These are phyloP conservation scores for Leuciscus waleckii DNA, from an alignment of 2,797 vertebrate genomes.

Conservation along the genomic window DNA sequence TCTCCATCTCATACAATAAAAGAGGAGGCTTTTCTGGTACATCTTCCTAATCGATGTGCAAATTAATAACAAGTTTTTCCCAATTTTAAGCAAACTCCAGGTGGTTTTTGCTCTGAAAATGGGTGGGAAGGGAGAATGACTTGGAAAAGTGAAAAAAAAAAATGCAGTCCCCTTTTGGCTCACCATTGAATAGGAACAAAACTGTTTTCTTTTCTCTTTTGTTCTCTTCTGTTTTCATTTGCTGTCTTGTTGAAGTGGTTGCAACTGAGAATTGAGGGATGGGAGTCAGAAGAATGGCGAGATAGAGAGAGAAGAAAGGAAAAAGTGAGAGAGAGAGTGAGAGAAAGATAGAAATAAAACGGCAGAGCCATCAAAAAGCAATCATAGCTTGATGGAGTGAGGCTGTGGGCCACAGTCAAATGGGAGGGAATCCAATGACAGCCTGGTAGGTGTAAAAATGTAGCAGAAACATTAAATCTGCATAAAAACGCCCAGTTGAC, in stretches of 20 bases:
- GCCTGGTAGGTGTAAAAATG: constrained; percentile 49
- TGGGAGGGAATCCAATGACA: constrained; percentile 68
- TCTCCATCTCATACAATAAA: background rate
- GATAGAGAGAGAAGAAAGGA: constrained; percentile 36
- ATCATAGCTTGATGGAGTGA: constrained; percentile 72
- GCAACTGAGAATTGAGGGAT: constrained; percentile 62
- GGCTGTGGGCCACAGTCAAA: constrained; percentile 68
- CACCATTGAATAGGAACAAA: constrained; percentile 44
- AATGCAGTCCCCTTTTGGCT: constrained; percentile 42
- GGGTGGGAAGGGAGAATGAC: background rate
- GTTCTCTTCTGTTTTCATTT: constrained; percentile 59
- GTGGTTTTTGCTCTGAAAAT: constrained; percentile 31
- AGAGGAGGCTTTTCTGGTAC: constrained; percentile 16
- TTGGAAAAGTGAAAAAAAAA: constrained; percentile 16
- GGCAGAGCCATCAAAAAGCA: constrained; percentile 76
- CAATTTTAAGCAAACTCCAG: constrained; percentile 29
- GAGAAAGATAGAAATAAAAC: constrained; percentile 40
- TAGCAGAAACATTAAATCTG: constrained; percentile 53
- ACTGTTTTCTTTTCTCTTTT: constrained; percentile 48
- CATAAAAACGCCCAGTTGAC: constrained; percentile 47
- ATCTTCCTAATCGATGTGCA: constrained; percentile 35
- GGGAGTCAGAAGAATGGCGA: constrained; percentile 54
- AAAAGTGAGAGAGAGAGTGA: background rate
- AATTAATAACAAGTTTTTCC: constrained; percentile 37
- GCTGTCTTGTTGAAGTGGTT: constrained; percentile 70